A percentile compares a stretch with the other conserved stretches of the same genome.
phyloP scores from a whole-genome alignment of 2,888 invertebrate species.

The Busseola fusca region DNA sequence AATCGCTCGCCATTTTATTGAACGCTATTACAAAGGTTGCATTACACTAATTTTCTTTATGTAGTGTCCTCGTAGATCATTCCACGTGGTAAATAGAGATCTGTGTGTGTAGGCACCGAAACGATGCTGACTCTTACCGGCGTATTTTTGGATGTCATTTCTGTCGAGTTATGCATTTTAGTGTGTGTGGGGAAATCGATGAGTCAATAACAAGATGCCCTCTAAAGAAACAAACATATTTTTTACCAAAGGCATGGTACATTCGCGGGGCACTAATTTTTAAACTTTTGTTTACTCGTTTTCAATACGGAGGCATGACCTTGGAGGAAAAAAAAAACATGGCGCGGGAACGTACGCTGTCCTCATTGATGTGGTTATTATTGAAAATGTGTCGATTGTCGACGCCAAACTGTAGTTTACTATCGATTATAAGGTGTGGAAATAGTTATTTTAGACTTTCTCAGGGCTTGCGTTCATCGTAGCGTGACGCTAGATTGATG shows the following conservation, averaged over 20 bases:
- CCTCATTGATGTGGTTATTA: conserved; percentile 73
- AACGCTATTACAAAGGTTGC: conserved; percentile 74
- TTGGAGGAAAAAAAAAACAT: conserved; percentile 87
- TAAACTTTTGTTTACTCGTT: conserved; percentile 86
- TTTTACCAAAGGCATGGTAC: conserved; percentile 51
- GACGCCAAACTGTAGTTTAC: conserved; percentile 58
- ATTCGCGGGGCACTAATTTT: conserved; percentile 55
- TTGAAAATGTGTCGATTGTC: conserved; percentile 62
- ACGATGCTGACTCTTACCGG: conserved; percentile 74
- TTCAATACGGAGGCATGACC: conserved; percentile 86
- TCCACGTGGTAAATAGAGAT: conserved; percentile 74
- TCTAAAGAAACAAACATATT: conserved; percentile 53
- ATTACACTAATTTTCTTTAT: conserved; percentile 63
- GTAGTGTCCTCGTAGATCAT: conserved; percentile 53
- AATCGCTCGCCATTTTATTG: conserved; percentile 89
- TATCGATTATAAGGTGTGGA: conserved; percentile 79
- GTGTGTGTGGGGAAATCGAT: conserved; percentile 82
- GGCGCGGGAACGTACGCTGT: conserved; percentile 85
- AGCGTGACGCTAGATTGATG: conserved; percentile 85
- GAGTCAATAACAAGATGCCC: conserved; percentile 73
- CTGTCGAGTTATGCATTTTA: conserved; percentile 72
- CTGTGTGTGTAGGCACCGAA: conserved; percentile 55
- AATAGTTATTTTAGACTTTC: conserved; percentile 80
- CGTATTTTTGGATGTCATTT: conserved; percentile 84
- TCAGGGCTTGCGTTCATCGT: conserved; percentile 79